Base-by-base conservation (phyloP, 2,113 vertebrate species). In the Tychaedon coryphoeus region DNA sequence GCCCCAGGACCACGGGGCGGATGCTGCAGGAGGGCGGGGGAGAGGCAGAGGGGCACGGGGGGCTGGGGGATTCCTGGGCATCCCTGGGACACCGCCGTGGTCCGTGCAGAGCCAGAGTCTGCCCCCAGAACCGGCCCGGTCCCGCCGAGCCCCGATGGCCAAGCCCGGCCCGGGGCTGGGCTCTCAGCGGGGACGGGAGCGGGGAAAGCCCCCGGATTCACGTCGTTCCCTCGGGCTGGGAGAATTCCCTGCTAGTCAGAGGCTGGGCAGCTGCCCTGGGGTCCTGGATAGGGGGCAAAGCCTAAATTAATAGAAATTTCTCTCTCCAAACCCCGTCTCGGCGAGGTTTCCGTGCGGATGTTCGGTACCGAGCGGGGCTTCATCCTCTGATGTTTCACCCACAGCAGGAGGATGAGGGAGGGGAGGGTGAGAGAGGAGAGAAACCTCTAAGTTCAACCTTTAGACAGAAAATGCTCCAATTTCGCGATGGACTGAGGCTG, bases 401-500 rank as follows among this genome's bases (percentile, higher is more conserved):
- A 42, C 5, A 62, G 74, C 58, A 34, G 65, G 26, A 82, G 31
- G 62, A 75, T 61, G 81, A 75, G 53, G 43, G 45, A 79, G 40
- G 36, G 43, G 45, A 90, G 45, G 47, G 3, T 69, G 62, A 57
- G 36, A 65, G 43, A 48, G 40, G 43, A 50, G 40, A 88, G 71
- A 88, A 94, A 76, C 20, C 42, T 66, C 29, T 19, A 28, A 24
- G 20, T 70, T 86, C 70, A 69, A 12, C 25, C 17, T 69, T 93
- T 3, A 42, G 42, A 23, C 10, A 67, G 58, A 73, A 93, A 88
- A 76, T 5, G 12, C 34, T 73, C n/a, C 40, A 13, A 9, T 33
- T 14, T 57, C 4, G 0, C 4, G 0, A 14, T 5, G 58, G 12
- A 8, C 38, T 62, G 43, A 42, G 6, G 4, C 50, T 19, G 67